phyloP scores from a whole-genome alignment of 2,888 invertebrate species.

The Leptinotarsa peninsularis region DNA sequence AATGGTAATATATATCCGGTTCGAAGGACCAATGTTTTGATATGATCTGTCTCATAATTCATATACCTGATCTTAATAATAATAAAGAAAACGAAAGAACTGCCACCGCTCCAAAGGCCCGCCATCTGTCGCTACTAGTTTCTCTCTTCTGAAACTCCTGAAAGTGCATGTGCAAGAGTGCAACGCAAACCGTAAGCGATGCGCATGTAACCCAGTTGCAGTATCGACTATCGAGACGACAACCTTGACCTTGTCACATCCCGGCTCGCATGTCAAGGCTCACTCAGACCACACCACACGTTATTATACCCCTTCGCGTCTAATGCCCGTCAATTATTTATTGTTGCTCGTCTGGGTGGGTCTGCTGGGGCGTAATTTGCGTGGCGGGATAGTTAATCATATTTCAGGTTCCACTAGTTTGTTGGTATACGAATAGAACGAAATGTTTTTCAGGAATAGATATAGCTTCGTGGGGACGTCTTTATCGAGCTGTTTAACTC shows the following conservation, averaged over 20 bases:
- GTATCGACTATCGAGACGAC: conserved; percentile 39
- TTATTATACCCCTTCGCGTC: conserved; percentile 14
- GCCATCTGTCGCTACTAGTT: neutral
- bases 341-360: conserved; percentile 1
- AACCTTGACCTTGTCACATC: conserved; percentile 50
- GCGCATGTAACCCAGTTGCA: conserved; percentile 51
- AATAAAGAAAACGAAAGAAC: conserved; percentile 2
- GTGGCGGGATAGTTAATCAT: neutral
- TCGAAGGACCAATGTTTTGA: too few relatives aligned
- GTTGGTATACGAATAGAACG: too few relatives aligned
- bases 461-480: too few relatives aligned
- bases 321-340: conserved; percentile 1
- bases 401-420: too few relatives aligned
- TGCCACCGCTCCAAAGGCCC: neutral
- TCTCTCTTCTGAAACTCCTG: neutral
- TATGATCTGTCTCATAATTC: too few relatives aligned
- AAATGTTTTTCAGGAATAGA: too few relatives aligned
- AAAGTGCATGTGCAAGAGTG: conserved; percentile 1
- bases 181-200: conserved; percentile 15
- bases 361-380: neutral
- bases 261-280: conserved; percentile 33
- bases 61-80: neutral
- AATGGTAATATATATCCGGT: too few relatives aligned
- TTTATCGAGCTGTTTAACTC: too few relatives aligned
- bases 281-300: conserved; percentile 15